These are phyloP conservation scores for Yponomeuta cagnagella DNA, from an alignment of 2,888 invertebrate genomes.

Conservation along the genomic window DNA sequence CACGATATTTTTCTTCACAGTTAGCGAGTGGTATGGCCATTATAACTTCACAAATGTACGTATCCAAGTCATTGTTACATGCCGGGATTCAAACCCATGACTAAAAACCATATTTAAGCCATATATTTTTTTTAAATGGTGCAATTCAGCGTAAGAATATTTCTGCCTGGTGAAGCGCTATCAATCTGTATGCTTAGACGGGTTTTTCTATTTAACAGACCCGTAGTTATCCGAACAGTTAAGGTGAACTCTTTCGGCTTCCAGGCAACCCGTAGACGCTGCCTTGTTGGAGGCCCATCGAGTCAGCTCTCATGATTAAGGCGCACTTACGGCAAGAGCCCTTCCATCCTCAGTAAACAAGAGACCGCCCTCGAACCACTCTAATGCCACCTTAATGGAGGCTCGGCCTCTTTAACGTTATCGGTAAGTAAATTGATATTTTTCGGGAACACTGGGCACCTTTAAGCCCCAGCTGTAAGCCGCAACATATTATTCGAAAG, in stretches of 20 bases:
- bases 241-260: not conserved
- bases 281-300: slow-evolving; percentile 26
- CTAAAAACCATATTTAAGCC: too few species aligned
- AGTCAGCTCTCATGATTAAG: slow-evolving; percentile 66
- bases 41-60: too few species aligned
- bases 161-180: not conserved
- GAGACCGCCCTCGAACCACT: slow-evolving; percentile 56
- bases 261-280: not conserved
- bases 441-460: slow-evolving; percentile 11
- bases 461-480: not conserved
- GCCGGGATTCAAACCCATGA: too few species aligned
- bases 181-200: not conserved
- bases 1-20: too few species aligned
- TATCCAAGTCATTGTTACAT: too few species aligned
- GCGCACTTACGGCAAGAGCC: slow-evolving; percentile 50
- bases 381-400: slow-evolving; percentile 47
- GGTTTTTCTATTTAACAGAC: not conserved
- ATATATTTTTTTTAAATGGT: too few species aligned
- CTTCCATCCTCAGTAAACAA: slow-evolving; percentile 55
- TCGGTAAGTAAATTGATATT: slow-evolving; percentile 19
- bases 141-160: too few species aligned
- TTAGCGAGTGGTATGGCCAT: too few species aligned
- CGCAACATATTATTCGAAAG: not conserved
- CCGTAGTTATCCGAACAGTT: not conserved
- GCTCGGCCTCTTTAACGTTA: slow-evolving; percentile 34